Percentiles rank a stretch among this genome's conserved stretches.
phyloP scores from a whole-genome alignment of 1,140 invertebrate species.

The Leptinotarsa texana region DNA sequence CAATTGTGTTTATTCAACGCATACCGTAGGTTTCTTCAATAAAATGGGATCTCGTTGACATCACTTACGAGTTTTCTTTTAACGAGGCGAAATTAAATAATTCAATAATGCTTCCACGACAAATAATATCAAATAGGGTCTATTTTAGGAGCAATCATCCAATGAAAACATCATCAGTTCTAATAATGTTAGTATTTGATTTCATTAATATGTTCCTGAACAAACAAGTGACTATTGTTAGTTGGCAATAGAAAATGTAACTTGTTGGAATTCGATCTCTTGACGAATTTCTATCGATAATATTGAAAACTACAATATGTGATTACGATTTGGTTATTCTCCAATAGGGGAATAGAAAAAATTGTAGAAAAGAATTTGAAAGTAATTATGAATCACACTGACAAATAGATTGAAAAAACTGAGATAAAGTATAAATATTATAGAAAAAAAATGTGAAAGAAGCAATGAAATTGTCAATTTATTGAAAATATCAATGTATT shows the following conservation, averaged over 20 bases:
- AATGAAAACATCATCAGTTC: neutral
- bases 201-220: neutral
- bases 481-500: no score
- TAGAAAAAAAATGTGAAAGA: no score
- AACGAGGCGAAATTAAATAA: neutral
- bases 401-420: no score
- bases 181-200: neutral
- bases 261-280: neutral
- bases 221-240: constrained; percentile 4
- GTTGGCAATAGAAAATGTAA: neutral
- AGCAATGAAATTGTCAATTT: no score
- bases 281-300: no score
- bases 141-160: constrained; percentile 2
- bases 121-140: neutral
- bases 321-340: no score
- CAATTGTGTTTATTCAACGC: neutral
- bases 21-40: neutral
- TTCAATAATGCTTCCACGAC: neutral
- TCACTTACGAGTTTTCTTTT: neutral
- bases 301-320: no score
- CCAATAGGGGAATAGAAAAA: no score
- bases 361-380: no score
- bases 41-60: neutral
- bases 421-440: no score
- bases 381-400: no score